Conservation (phyloP, 2,888 invertebrate genomes). For the Trichacis sp. region DNA sequence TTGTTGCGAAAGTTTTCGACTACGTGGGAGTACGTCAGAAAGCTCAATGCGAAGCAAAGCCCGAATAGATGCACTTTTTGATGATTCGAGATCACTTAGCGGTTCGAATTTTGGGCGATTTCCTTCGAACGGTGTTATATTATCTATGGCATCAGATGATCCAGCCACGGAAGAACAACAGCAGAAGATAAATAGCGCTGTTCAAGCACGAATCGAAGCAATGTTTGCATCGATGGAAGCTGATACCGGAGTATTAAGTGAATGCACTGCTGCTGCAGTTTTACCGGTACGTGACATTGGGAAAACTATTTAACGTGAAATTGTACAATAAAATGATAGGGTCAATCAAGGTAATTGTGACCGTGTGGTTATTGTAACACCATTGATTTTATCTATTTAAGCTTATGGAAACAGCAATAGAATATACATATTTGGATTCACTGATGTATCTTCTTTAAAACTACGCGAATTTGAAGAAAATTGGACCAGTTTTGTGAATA, state of each 20-base stretch:
- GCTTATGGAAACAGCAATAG: too few species aligned
- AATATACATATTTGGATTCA: too few species aligned
- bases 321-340: too few species aligned
- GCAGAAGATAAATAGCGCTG: conserved; percentile 75
- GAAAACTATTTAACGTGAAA: too few species aligned
- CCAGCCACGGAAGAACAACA: conserved; percentile 55
- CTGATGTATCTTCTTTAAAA: too few species aligned
- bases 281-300: conserved; percentile 53
- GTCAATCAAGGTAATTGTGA: too few species aligned
- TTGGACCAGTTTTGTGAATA: too few species aligned
- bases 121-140: conserved; percentile 44
- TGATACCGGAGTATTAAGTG: conserved; percentile 61
- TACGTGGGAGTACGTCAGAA: conserved; percentile 62
- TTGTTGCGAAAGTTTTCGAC: conserved; percentile 61
- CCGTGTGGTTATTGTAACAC: too few species aligned
- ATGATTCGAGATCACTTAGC: conserved; percentile 74
- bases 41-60: conserved; percentile 66
- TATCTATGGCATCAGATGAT: conserved; percentile 22
- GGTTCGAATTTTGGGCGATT: conserved; percentile 65
- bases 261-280: conserved; percentile 63
- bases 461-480: too few species aligned
- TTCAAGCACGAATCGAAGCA: conserved; percentile 88
- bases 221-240: conserved; percentile 75
- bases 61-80: conserved; percentile 86
- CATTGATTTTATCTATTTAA: too few species aligned